Evolutionary conservation across 2,797 vertebrate species (phyloP), one percentile per base, ranked within the genome.

Genomic region (Lateolabrax maculatus): DNA sequence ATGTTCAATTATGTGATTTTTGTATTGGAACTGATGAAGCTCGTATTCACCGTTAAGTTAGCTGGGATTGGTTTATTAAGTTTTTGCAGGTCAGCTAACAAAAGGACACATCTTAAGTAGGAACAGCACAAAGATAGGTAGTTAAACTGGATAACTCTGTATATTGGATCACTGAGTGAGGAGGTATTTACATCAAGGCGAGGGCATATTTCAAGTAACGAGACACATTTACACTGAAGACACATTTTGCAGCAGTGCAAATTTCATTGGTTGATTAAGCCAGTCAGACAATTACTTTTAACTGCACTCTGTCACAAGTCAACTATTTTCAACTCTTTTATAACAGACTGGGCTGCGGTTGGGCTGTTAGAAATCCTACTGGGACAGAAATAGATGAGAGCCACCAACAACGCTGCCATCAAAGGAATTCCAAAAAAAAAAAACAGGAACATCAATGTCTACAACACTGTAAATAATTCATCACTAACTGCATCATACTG

Each of bases 311-410:
- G 60, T 75, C 67, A 67, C 18, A 36, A 27, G 13, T 55, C 6
- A 62, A 49, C 27, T 64, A 13, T 71, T 64, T 76, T 39, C n/a
- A 69, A 11, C 31, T 56, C 53, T 53, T 43, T 70, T 51, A 44
- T 31, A 46, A 76, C 37, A 70, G 79, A 39, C 34, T 23, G 27
- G 36, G 48, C 41, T 75, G 63, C 1, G 46, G 49, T 34, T 37
- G 19, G 31, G 31, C 31, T 60, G 37, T 63, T 77, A 53, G 21
- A 76, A 62, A 69, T 53, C 25, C 23, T 48, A 5, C 23, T 36
- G 41, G 16, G 19, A 68, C 68, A 57, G 41, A 77, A 80, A 81
- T 51, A 81, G 55, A 81, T 48, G 31, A 74, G 58, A 52, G 53
- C 43, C 52, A 65, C 79, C 65, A 73, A 58, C 52, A 0, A 55